Percentiles rank a stretch among this genome's conserved stretches.
Conservation (phyloP, 2,888 invertebrate species). For the Eupithecia tripunctaria region DNA sequence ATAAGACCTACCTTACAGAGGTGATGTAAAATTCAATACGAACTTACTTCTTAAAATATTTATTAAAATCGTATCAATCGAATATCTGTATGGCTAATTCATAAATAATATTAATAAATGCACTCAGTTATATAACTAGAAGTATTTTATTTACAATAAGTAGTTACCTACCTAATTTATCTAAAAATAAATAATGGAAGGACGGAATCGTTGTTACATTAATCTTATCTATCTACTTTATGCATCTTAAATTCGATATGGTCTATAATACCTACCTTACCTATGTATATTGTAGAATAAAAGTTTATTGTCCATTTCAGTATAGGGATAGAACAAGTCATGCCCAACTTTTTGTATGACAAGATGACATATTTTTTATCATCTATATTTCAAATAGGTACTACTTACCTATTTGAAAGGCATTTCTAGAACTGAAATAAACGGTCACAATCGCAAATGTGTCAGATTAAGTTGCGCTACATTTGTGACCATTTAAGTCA, state of each 20-base stretch:
- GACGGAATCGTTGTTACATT: slow-evolving; percentile 49
- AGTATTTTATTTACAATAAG: slow-evolving; percentile 55
- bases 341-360: not conserved
- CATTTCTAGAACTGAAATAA: not conserved
- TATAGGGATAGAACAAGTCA: not conserved
- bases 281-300: slow-evolving; percentile 7
- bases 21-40: slow-evolving; percentile 1
- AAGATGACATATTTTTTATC: not conserved
- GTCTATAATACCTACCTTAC: not conserved
- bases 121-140: slow-evolving; percentile 52
- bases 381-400: no score
- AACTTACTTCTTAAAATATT: slow-evolving; percentile 24
- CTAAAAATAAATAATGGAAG: slow-evolving; percentile 59
- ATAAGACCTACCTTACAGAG: no score
- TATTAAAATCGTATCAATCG: slow-evolving; percentile 14
- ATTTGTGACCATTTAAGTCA: not conserved
- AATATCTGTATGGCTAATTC: slow-evolving; percentile 64
- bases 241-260: not conserved
- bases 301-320: not conserved
- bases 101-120: slow-evolving; percentile 72
- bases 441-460: not conserved
- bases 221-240: slow-evolving; percentile 15
- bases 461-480: not conserved
- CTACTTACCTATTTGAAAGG: not conserved
- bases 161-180: slow-evolving; percentile 31